Conservation (phyloP, 2,797 vertebrate species). For the Rhyacichthys aspro region DNA sequence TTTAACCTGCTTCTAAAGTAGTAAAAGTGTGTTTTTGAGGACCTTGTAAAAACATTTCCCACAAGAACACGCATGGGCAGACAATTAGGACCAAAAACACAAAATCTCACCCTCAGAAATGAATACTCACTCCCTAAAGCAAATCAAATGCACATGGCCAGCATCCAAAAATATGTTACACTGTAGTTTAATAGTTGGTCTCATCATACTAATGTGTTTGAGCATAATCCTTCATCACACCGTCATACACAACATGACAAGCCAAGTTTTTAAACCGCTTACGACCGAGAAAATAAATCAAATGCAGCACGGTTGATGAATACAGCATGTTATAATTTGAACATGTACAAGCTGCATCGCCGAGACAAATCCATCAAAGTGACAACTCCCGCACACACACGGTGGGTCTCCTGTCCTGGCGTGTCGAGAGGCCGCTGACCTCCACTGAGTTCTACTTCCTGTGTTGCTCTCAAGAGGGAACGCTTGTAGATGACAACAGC, state of each 20-base stretch:
- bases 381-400: slow-evolving; percentile 37
- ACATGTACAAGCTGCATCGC: slow-evolving; percentile 41
- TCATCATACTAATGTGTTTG: slow-evolving; percentile 50
- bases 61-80: neutral
- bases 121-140: slow-evolving; percentile 3
- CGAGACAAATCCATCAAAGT: slow-evolving; percentile 48
- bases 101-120: neutral
- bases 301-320: slow-evolving; percentile 50
- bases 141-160: slow-evolving; percentile 18
- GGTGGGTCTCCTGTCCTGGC: slow-evolving; percentile 46
- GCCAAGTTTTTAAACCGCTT: slow-evolving; percentile 39
- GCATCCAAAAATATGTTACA: slow-evolving; percentile 18
- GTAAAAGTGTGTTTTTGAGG: slow-evolving; percentile 14
- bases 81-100: slow-evolving; percentile 6
- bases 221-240: slow-evolving; percentile 47
- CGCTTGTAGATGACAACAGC: slow-evolving; percentile 47
- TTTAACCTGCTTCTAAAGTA: slow-evolving; percentile 8
- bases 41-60: slow-evolving; percentile 20
- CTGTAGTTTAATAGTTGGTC: slow-evolving; percentile 29
- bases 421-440: slow-evolving; percentile 72
- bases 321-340: slow-evolving; percentile 55
- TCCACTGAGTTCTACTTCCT: slow-evolving; percentile 67
- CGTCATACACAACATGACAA: slow-evolving; percentile 7
- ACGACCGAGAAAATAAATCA: slow-evolving; percentile 51
- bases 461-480: slow-evolving; percentile 53